Base-by-base conservation (phyloP, 2,888 invertebrate genomes). In the Rutpela maculata region DNA sequence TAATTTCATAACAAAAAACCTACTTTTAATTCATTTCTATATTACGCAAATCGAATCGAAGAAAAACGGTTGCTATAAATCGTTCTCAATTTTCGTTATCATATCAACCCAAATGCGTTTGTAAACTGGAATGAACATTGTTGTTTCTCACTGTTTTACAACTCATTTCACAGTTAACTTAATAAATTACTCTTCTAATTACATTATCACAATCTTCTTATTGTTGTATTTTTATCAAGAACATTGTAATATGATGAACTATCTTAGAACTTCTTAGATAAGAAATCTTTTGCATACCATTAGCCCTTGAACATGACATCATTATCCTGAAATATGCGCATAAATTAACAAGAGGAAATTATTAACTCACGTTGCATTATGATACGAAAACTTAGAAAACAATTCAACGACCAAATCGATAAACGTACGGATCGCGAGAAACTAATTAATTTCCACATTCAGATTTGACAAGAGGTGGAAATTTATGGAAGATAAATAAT, bases 331-430 rank as follows among this genome's bases (percentile, higher is more conserved):
- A 60, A 43, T 60, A 70, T 70, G 70, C 22, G 35, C 60, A 70
- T 70, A 70, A 70, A 60, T 70, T 70, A 70, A 38, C 70, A 38
- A 43, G 19, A 38, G 60, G 60, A 60, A 60, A 70, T 70, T 60
- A 70, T 60, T 22, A 60, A 60, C 43, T n/a, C 12, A 10, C 9
- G 22, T 60, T 19, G 43, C n/a, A 38, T 60, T 60, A 18, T 59
- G 57, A 69, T 59, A 50, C 19, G 70, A 70, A 70, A 59, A 59
- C 60, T 60, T 43, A 60, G 50, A 70, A 62, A 62, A 38, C 59
- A 7, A n/a, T n/a, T n/a, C n/a, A n/a, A n/a, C 31, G 7, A 10
- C 35, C 22, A 65, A 55, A 69, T 69, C 69, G 35, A 69, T 57
- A 69, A 69, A 68, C 50, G 22, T 68, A 68, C 22, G 11, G 17